Evolutionary conservation across 37 sponge, comb jelly and placozoan species (phyloP).

Genomic region (Beroe ovata): DNA sequence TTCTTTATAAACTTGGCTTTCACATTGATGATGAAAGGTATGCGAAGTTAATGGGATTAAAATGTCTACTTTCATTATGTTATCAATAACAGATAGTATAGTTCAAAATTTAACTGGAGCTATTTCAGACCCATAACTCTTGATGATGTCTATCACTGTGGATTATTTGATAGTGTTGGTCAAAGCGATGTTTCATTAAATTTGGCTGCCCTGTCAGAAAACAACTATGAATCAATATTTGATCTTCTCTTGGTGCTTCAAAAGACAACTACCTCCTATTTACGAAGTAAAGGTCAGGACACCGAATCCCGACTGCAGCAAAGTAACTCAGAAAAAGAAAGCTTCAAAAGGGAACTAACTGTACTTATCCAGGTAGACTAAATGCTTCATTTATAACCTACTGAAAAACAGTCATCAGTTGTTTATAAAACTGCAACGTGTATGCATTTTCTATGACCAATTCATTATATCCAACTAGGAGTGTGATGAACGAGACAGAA

Average conservation of each 20-base stretch:
- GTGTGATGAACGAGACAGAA: constrained; percentile 56
- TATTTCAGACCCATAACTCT: constrained; percentile 50
- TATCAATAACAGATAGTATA: neutral
- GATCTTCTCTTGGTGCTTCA: constrained; percentile 40
- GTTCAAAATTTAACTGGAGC: neutral
- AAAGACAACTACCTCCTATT: constrained; percentile 32
- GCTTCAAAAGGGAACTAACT: constrained; percentile 15
- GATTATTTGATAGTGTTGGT: constrained; percentile 64
- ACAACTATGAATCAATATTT: constrained; percentile 59
- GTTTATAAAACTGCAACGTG: no score
- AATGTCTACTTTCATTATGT: neutral
- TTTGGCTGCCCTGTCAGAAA: constrained; percentile 18
- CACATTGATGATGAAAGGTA: constrained; percentile 56
- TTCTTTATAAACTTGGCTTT: constrained; percentile 55
- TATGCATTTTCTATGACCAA: no score
- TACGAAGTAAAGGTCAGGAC: neutral
- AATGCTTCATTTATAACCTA: neutral
- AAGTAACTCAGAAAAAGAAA: constrained; percentile 25
- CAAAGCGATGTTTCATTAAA: constrained; percentile 41
- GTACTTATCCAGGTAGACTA: constrained; percentile 19
- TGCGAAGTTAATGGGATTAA: neutral
- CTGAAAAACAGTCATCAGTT: no score
- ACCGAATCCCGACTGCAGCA: constrained; percentile 23
- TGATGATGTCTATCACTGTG: constrained; percentile 53
- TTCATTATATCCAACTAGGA: no score